Evolutionary conservation across 2,797 vertebrate species (phyloP), one percentile per base, ranked within the genome.

Genomic region (Premnoplex brunnescens): DNA sequence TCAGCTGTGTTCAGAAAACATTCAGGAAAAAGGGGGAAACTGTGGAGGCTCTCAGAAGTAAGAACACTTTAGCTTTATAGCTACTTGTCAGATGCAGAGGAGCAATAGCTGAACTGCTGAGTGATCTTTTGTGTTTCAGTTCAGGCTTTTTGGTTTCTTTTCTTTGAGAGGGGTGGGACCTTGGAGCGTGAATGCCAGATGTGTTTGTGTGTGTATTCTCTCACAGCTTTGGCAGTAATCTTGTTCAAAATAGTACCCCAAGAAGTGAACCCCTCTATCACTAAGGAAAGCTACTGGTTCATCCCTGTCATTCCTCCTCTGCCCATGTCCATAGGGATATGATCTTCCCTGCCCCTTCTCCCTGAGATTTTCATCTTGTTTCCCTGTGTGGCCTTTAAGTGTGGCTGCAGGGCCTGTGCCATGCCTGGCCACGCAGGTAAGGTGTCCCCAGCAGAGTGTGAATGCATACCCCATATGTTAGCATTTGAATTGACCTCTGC

Each of bases 31-130:
- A 98, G 95, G 98, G 98, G 91, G 97, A 95, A 80, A 97, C 97
- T n/a, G 98, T 99, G 96, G 99, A 99, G 90, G 99, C 99, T 90
- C 97, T 99, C 91, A 98, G 99, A 98, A 99, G 99, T 99, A 96
- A 98, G 98, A 96, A 86, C 67, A 24, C 43, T 96, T 67, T 73
- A 64, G 74, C 56, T 71, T 95, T 94, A 76, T 41, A 85, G 94
- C 72, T 36, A 59, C 78, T 88, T 34, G 1, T 46, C 28, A 28
- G 68, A 7, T 37, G 41, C 76, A 34, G 58, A 63, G 88, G 66
- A 86, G 84, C 81, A 23, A 37, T 12, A 23, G 60, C 58, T 71
- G 86, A 56, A 36, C 6, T 84, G 87, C 54, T 58, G 71, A 79
- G 59, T 46, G 85, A 8, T 37, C 22, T 86, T 64, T 75, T 85